Percentiles rank a stretch among this genome's conserved stretches.
phyloP scores from a whole-genome alignment of 2,113 vertebrate genomes.

The Prionailurus bengalensis region DNA sequence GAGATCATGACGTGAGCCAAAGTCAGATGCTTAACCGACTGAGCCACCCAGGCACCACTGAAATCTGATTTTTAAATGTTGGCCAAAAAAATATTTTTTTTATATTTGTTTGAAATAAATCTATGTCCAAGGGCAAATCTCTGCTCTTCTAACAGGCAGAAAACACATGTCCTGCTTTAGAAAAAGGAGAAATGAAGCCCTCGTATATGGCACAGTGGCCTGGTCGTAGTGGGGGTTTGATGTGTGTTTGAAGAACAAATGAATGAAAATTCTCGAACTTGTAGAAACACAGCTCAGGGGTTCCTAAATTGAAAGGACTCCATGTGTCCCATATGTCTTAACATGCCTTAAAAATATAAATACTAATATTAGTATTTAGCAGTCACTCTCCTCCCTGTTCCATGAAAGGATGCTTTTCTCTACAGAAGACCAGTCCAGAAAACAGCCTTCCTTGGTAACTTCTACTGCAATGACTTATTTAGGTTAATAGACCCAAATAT shows the following conservation, averaged over 20 bases:
- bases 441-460: neutral
- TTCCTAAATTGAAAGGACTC: neutral
- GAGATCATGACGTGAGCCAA: too few relatives aligned
- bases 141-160: neutral
- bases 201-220: neutral
- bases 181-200: neutral
- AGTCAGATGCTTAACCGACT: too few relatives aligned
- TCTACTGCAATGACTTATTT: neutral
- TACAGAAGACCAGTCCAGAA: neutral
- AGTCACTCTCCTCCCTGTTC: neutral
- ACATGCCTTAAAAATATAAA: neutral
- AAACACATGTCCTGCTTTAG: neutral
- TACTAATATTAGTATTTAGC: neutral
- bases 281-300: too few relatives aligned
- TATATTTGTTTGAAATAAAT: neutral
- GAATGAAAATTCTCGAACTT: neutral
- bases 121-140: neutral
- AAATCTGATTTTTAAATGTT: neutral
- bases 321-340: neutral
- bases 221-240: neutral
- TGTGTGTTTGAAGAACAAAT: neutral
- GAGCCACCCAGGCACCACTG: too few relatives aligned
- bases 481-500: neutral
- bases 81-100: neutral
- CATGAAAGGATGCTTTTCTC: neutral